A percentile compares a stretch with the other conserved stretches of the same genome.
These are phyloP conservation scores for Stomorhina lunata DNA, from an alignment of 2,888 invertebrate genomes.

Conservation along the genomic window DNA sequence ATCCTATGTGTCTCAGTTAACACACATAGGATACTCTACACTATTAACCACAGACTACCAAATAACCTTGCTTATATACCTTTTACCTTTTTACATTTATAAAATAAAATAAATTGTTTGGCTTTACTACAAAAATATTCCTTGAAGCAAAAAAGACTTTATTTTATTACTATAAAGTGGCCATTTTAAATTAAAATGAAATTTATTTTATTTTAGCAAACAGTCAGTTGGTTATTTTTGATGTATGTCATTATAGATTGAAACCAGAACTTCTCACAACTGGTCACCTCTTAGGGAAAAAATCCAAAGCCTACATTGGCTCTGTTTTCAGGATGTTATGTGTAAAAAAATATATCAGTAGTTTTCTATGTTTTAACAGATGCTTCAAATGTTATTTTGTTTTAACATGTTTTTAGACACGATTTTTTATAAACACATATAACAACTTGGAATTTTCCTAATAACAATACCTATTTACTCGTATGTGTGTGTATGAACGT, in stretches of 20 bases:
- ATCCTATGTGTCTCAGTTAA: too few species aligned
- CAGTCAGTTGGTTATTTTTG: too few species aligned
- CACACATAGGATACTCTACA: too few species aligned
- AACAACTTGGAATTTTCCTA: not conserved
- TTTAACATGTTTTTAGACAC: slow-evolving; percentile 29
- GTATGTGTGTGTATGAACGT: too few species aligned
- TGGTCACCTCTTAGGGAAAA: slow-evolving; percentile 22
- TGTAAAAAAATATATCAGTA: slow-evolving; percentile 21
- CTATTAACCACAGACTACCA: too few species aligned
- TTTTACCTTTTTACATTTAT: too few species aligned
- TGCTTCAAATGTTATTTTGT: slow-evolving; percentile 60
- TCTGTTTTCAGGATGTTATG: slow-evolving; percentile 3
- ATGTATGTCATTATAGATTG: too few species aligned
- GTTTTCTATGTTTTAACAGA: slow-evolving; percentile 53
- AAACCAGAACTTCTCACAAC: too few species aligned
- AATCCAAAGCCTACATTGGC: not conserved
- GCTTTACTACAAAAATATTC: too few species aligned
- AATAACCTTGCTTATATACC: too few species aligned
- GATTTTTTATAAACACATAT: not conserved
- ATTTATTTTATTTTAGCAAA: too few species aligned
- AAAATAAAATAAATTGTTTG: not conserved
- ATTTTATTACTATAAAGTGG: not conserved
- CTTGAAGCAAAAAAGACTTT: not conserved
- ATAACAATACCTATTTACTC: not conserved
- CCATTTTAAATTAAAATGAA: not conserved